Evolutionary conservation across 2,797 vertebrate species (phyloP), one percentile per base, ranked within the genome.

Genomic region (Danio choprae): DNA sequence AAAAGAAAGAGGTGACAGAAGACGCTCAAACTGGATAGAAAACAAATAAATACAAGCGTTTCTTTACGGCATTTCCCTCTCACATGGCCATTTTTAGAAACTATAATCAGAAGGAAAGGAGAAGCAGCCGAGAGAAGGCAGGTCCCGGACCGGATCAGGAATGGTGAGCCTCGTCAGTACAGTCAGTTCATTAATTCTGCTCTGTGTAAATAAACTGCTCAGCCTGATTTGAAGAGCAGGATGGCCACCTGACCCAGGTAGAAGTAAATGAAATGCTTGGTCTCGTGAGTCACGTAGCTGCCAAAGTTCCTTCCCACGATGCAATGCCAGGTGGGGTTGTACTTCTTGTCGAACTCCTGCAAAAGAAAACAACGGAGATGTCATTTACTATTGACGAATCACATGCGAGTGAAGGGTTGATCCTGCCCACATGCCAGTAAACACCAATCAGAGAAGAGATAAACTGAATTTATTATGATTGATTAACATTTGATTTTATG

Each of bases 221-320:
- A 98, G 83, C 97, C 97, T 20, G 97, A 99, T 91, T 98, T 98
- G 90, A 99, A 98, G 41, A 98, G 95, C 89, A 99, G 94, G 87
- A 98, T 98, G 89, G 97, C 97, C n/a, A 98, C 97, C 88, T 98
- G 97, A 90, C 97, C 97, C 91, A 99, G 92, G 93, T 98, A 98
- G 94, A 98, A 98, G 91, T 98, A 99, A 92, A 99, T 98, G 95
- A 98, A 99, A 91, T 98, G 97, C 90, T 99, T 98, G 87, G 96
- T 98, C 92, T 98, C 96, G 1, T 98, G 97, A 87, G 97, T 98
- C 90, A 98, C 97, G 0, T 99, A 99, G 91, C 97, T 98, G 88
- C 97, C 97, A 58, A 99, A 99, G 84, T 98, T 99, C 89, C 96
- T 96, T 78, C 97, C 97, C 88, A 99, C 97, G 0, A 99, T 98